A percentile compares a stretch with the other conserved stretches of the same genome.
Evolutionary conservation across 2,888 invertebrate species (phyloP).

Genomic region (Brachyptera putata): DNA sequence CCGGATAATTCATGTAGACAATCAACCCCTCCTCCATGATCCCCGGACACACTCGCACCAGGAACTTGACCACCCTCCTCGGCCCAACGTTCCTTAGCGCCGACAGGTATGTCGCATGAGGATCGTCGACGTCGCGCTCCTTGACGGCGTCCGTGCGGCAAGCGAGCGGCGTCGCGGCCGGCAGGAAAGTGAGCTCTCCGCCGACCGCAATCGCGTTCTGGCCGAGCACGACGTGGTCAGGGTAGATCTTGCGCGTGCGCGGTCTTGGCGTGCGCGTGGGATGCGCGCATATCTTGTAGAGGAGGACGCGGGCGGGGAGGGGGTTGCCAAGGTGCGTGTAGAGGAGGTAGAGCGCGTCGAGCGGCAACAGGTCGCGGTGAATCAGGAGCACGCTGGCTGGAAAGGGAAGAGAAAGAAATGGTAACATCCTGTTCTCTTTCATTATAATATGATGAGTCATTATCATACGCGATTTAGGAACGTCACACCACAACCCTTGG

Average conservation of each 20-base stretch:
- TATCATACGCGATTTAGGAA: too few relatives aligned
- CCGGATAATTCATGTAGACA: conserved; percentile 49
- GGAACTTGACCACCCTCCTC: conserved; percentile 39
- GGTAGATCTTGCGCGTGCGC: neutral
- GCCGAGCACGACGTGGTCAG: neutral
- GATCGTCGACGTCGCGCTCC: neutral
- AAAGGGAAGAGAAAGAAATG: too few relatives aligned
- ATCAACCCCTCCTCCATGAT: conserved; percentile 44
- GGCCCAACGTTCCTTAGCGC: conserved; percentile 38
- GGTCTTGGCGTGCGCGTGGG: neutral
- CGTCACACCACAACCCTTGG: too few relatives aligned
- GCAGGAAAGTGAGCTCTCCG: conserved; percentile 10
- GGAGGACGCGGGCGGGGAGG: conserved; percentile 7
- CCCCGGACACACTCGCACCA: conserved; percentile 49
- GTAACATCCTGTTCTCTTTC: too few relatives aligned
- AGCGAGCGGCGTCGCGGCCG: neutral
- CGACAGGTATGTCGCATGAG: neutral
- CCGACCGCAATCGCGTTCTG: conserved; percentile 5
- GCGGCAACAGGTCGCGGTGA: conserved; percentile 12
- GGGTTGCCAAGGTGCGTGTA: conserved; percentile 8
- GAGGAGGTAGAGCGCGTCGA: conserved; percentile 1
- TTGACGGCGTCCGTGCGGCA: neutral
- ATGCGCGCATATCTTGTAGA: neutral
- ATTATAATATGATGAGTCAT: too few relatives aligned
- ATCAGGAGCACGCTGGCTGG: conserved; percentile 9